Evolutionary conservation across 1,140 invertebrate species (phyloP), one percentile per base, ranked within the genome.

Genomic region (Aphaenogaster ashmeadi): DNA sequence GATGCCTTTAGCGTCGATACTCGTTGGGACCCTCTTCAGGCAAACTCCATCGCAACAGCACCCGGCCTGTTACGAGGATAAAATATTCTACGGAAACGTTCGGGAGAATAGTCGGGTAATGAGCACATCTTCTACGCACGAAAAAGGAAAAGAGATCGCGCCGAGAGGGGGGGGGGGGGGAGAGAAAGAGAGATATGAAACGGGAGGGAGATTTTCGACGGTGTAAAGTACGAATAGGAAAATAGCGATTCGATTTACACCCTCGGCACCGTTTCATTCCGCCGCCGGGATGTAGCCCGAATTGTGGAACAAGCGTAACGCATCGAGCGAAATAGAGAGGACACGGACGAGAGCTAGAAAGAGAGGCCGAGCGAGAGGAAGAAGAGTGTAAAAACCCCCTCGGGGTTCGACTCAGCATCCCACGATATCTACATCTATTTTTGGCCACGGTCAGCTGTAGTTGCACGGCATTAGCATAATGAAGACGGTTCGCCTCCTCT

Each of bases 401-500:
- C 84, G 77, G 81, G 90, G 89, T 88, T 86, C 86, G 86, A 89
- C 89, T 87, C 90, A 89, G 89, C 92, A 91, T 93, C 93, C 91
- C 89, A 90, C 91, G 90, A 93, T 94, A 92, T 95, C 92, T 90
- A 91, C 86, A 90, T 92, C 89, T 93, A 92, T 94, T 93, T 94
- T 93, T 89, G 91, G 92, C 86, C 86, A 81, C 89, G 93, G 93
- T 94, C 94, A 95, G 93, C 93, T 94, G 92, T 92, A 89, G 91
- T 92, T 88, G 91, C 93, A 89, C 89, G 88, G 88, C 90, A 94
- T 94, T 94, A 94, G 92, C 94, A 95, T 95, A 95, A 95, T 94
- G 94, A 94, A 94, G 92, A 93, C 89, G 92, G 86, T 83, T 93
- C 88, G 81, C 86, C 86, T 91, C 88, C 36, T 88, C 88, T 78